Percentiles rank a stretch among this genome's conserved stretches.
Evolutionary conservation across 2,888 invertebrate genomes (phyloP).

Genomic region (Chalcis sispes): DNA sequence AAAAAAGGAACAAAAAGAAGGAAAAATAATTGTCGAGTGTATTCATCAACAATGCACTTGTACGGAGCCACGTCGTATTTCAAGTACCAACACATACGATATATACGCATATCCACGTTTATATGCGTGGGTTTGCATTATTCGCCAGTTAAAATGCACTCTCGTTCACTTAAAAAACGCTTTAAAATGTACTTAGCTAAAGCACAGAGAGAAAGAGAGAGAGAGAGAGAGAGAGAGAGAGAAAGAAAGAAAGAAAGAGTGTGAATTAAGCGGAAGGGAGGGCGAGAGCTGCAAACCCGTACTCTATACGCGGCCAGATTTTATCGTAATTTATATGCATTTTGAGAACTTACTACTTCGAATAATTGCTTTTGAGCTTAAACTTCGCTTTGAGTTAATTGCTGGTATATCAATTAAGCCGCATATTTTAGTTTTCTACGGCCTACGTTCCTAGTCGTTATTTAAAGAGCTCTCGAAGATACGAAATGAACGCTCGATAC

Average conservation of each 20-base stretch:
- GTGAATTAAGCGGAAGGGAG: too few relatives aligned
- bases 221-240: too few relatives aligned
- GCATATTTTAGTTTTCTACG: too few relatives aligned
- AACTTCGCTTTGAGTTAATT: too few relatives aligned
- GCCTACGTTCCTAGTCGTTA: too few relatives aligned
- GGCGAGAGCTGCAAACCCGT: slow-evolving; percentile 3
- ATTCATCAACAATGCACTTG: slow-evolving; percentile 17
- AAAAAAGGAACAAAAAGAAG: too few relatives aligned
- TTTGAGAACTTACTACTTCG: not conserved
- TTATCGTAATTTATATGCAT: slow-evolving; percentile 8
- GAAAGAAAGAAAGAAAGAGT: too few relatives aligned
- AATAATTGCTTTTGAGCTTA: too few relatives aligned
- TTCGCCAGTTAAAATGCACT: slow-evolving; percentile 53
- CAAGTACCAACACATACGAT: not conserved
- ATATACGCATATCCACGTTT: too few relatives aligned
- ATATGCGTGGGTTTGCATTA: slow-evolving; percentile 38
- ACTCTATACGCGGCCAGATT: slow-evolving; percentile 6
- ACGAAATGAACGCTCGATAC: too few relatives aligned
- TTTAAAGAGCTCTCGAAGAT: too few relatives aligned
- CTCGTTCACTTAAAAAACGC: slow-evolving; percentile 27
- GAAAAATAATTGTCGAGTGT: slow-evolving; percentile 8
- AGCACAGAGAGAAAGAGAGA: slow-evolving; percentile 30
- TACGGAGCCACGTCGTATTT: not conserved
- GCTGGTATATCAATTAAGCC: too few relatives aligned
- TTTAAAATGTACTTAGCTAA: slow-evolving; percentile 40